These are phyloP conservation scores for Apodemia duryi DNA, from an alignment of 2,888 invertebrate genomes.

Conservation along the genomic window DNA sequence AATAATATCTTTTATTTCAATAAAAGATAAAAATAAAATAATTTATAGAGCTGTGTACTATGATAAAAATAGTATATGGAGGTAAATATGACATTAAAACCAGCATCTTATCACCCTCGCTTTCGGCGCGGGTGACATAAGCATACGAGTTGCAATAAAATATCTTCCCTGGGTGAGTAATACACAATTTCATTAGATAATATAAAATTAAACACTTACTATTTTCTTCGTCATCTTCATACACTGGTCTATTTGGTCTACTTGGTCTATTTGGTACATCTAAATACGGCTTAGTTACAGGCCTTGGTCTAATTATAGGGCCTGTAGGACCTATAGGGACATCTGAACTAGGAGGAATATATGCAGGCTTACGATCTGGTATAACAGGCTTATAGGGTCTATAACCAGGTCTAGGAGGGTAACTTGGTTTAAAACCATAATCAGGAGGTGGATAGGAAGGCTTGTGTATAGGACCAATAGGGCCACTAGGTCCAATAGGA, in stretches of 20 bases:
- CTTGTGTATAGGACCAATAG: slow-evolving; percentile 18
- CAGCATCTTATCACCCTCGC: too few species aligned
- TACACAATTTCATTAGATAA: too few species aligned
- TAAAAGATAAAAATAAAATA: too few species aligned
- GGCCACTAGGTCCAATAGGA: slow-evolving; percentile 15
- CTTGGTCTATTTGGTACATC: slow-evolving; percentile 23
- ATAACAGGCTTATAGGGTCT: slow-evolving; percentile 24
- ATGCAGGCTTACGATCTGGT: slow-evolving; percentile 19
- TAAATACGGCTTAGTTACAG: slow-evolving; percentile 12
- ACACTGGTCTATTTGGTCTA: slow-evolving; percentile 36
- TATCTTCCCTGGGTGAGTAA: too few species aligned
- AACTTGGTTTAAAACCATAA: slow-evolving; percentile 25
- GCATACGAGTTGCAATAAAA: too few species aligned
- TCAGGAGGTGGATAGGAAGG: slow-evolving; percentile 18
- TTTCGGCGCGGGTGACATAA: too few species aligned
- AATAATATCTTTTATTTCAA: too few species aligned
- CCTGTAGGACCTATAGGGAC: slow-evolving; percentile 1
- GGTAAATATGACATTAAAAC: too few species aligned
- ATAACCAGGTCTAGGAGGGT: slow-evolving; percentile 23
- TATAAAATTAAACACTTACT: slow-evolving; percentile 1
- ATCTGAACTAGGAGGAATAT: slow-evolving; percentile 20
- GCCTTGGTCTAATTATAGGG: slow-evolving; percentile 20
- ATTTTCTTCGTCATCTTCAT: slow-evolving; percentile 35
- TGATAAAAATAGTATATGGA: too few species aligned
- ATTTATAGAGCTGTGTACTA: too few species aligned